Percentiles rank a stretch among this genome's conserved stretches.
Conservation (phyloP, 2,888 invertebrate species). For the Mylabris sibirica region DNA sequence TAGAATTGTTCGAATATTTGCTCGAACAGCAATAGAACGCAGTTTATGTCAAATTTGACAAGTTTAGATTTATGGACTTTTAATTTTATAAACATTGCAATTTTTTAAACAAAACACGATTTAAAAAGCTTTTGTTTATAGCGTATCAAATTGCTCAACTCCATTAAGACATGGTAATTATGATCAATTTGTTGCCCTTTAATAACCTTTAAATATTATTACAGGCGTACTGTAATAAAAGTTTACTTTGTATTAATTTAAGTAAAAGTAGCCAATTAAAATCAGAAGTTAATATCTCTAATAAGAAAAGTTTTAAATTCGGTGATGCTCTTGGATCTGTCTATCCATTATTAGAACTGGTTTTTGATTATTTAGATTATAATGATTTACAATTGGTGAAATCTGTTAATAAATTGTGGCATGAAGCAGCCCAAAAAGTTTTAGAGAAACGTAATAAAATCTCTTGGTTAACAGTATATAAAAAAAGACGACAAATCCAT, state of each 20-base stretch:
- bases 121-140: no score
- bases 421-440: slow-evolving; percentile 42
- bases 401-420: slow-evolving; percentile 49
- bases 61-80: no score
- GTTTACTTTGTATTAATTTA: slow-evolving; percentile 21
- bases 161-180: not conserved
- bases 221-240: slow-evolving; percentile 23
- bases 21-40: no score
- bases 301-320: slow-evolving; percentile 46
- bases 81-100: no score
- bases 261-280: slow-evolving; percentile 25
- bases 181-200: not conserved
- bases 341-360: slow-evolving; percentile 50
- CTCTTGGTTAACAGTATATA: slow-evolving; percentile 47
- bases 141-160: no score
- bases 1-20: no score
- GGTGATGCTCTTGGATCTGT: slow-evolving; percentile 47
- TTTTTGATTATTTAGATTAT: slow-evolving; percentile 49
- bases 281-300: slow-evolving; percentile 34
- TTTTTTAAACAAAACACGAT: no score
- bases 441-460: slow-evolving; percentile 43
- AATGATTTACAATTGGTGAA: slow-evolving; percentile 46
- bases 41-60: no score
- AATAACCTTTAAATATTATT: not conserved
- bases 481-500: slow-evolving; percentile 20